Evolutionary conservation across 2,888 invertebrate genomes (phyloP).

Genomic region (Panzeria rudis): DNA sequence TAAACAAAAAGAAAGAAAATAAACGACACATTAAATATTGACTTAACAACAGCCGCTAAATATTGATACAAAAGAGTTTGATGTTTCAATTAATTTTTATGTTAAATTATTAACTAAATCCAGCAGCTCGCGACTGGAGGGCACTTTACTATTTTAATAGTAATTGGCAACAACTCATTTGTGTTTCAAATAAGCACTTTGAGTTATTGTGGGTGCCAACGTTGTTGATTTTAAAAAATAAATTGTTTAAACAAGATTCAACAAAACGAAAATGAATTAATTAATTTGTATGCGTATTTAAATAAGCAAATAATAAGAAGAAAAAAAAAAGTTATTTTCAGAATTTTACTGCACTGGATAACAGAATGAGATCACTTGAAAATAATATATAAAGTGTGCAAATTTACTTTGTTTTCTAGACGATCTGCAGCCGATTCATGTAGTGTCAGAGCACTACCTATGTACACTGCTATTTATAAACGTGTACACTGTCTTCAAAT

Average conservation of each 20-base stretch:
- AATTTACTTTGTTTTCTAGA: background rate
- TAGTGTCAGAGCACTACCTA: too few relatives aligned
- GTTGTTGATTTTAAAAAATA: slow-evolving; percentile 4
- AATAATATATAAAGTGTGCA: background rate
- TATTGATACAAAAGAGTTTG: slow-evolving; percentile 12
- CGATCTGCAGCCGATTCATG: too few relatives aligned
- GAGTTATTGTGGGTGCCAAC: background rate
- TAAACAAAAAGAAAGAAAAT: background rate
- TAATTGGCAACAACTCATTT: background rate
- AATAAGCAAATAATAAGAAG: background rate
- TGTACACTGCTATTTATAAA: too few relatives aligned
- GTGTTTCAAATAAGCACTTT: background rate
- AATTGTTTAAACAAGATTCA: background rate
- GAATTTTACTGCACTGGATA: background rate
- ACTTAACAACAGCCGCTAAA: slow-evolving; percentile 18
- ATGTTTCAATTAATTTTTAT: slow-evolving; percentile 20
- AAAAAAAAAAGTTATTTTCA: background rate
- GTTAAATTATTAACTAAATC: background rate
- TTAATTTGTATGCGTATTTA: background rate
- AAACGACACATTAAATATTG: slow-evolving; percentile 43
- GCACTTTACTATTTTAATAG: too few relatives aligned
- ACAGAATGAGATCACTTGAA: background rate
- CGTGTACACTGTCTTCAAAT: too few relatives aligned
- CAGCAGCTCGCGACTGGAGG: background rate
- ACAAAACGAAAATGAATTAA: slow-evolving; percentile 1